Base-by-base conservation (phyloP, 2,888 invertebrate genomes). In the Phyllotreta cruciferae region DNA sequence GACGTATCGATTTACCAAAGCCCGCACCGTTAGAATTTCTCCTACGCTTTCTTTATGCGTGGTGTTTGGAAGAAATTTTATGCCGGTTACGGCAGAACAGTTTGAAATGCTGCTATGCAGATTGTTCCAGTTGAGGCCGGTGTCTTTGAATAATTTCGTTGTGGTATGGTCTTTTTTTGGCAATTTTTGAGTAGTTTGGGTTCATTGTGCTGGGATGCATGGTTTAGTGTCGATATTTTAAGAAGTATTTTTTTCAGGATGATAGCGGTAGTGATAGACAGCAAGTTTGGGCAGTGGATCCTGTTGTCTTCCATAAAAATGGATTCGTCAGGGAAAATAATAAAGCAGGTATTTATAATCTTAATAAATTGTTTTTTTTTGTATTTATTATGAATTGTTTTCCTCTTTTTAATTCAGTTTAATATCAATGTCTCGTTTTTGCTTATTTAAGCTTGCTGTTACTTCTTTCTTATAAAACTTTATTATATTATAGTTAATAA, bases 21-120 rank as follows among this genome's bases (percentile, higher is more conserved):
- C 63, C 54, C 45, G 49, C 47, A 36, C 38, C 52, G 60, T 52
- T 52, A 53, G 41, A 60, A 50, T 52, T 36, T 52, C 52, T 52
- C 47, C 38, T 24, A 63, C 53, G 53, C 38, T 56, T 63, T 64
- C 49, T 49, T 60, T 47, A 47, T 38, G 41, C 14, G 38, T 50
- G 49, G 41, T 37, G 60, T 63, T 62, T 56, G 54, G 56, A 58
- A 52, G 54, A 50, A 39, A 64, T 66, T 56, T 49, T 53, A 56
- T 55, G 61, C 56, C 54, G 47, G 56, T 34, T 52, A 60, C 58
- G 11, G 60, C 53, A 50, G 36, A 45, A 49, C 54, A 55, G 58
- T 63, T 62, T 39, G 67, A 62, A 61, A 83, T 83, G 83, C 70
- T 83, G 57, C 71, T 83, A 66, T 83, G 82, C 67, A 77, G 81